These are phyloP conservation scores for Dendrocopos noguchii DNA, from an alignment of 2,113 vertebrate species.

Conservation along the genomic window DNA sequence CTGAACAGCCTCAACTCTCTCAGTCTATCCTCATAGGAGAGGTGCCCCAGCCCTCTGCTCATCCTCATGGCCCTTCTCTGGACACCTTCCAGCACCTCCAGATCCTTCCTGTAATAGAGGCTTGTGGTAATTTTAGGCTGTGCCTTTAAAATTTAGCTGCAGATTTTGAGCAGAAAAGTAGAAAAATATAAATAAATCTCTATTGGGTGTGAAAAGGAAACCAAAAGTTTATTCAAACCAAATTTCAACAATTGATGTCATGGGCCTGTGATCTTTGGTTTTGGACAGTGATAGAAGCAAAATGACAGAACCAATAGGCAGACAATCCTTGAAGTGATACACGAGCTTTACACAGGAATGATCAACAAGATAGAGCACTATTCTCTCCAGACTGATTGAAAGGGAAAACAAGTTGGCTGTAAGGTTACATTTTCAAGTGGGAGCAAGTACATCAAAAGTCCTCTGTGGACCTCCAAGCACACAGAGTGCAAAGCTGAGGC, in stretches of 20 bases:
- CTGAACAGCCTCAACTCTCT: too few species aligned
- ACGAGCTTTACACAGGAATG: slow-evolving; percentile 50
- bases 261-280: not conserved
- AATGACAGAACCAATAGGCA: slow-evolving; percentile 49
- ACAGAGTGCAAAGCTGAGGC: not conserved
- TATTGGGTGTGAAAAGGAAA: too few species aligned
- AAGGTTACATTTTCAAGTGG: not conserved
- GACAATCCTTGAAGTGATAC: slow-evolving; percentile 50
- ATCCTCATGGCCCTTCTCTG: too few species aligned
- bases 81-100: too few species aligned
- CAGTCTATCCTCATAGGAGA: too few species aligned
- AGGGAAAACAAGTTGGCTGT: not conserved
- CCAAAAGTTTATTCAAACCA: too few species aligned
- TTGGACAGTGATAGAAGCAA: not conserved
- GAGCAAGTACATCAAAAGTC: not conserved
- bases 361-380: slow-evolving; percentile 31
- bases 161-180: too few species aligned
- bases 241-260: not conserved
- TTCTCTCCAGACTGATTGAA: slow-evolving; percentile 14
- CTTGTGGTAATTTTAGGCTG: too few species aligned
- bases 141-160: too few species aligned
- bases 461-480: not conserved
- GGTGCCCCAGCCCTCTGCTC: too few species aligned
- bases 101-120: too few species aligned
- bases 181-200: too few species aligned